Conservation (phyloP, 2,113 vertebrate genomes). For the Pithys albifrons region DNA sequence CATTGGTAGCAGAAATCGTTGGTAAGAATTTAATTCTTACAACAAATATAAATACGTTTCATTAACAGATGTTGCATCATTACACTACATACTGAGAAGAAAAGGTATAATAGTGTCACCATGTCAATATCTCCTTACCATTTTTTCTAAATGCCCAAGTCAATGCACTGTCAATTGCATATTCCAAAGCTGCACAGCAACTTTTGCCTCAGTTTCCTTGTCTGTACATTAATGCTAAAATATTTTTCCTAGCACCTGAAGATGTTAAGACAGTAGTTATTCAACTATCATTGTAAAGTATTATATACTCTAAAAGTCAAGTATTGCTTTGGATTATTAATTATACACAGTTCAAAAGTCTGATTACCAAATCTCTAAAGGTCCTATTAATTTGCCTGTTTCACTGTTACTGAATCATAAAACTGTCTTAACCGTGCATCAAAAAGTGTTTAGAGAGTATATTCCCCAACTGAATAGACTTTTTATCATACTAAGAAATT, state of each 20-base stretch:
- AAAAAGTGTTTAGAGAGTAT: not conserved
- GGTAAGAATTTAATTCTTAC: not conserved
- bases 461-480: not conserved
- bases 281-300: not conserved
- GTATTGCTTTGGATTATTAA: not conserved
- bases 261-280: not conserved
- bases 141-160: not conserved
- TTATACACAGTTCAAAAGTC: not conserved
- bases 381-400: not conserved
- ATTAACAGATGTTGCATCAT: not conserved
- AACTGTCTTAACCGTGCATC: not conserved
- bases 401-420: not conserved
- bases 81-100: not conserved
- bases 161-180: not conserved
- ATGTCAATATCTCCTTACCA: fast-evolving
- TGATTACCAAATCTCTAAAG: not conserved
- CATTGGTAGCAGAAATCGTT: not conserved
- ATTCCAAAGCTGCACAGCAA: not conserved
- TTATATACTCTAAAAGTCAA: not conserved
- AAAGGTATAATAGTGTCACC: not conserved
- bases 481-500: not conserved
- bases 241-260: not conserved
- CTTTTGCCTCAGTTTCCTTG: not conserved
- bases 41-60: fast-evolving
- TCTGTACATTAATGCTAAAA: not conserved